These are phyloP conservation scores for Hafferia zeledoni DNA, from an alignment of 2,797 vertebrate genomes.

Conservation along the genomic window DNA sequence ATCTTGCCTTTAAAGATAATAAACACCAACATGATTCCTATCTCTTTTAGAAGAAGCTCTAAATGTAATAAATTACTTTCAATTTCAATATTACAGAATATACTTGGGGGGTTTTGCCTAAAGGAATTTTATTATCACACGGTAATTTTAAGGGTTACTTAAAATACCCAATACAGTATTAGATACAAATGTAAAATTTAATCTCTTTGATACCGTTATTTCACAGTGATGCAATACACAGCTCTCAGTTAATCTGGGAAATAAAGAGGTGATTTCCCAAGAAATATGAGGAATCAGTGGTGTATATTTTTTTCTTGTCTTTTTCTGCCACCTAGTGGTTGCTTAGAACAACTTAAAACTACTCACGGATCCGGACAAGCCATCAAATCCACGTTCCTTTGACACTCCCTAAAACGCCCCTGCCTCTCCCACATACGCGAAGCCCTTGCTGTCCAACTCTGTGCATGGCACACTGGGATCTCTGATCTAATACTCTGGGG, in stretches of 20 bases:
- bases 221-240: background rate
- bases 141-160: background rate
- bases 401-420: background rate
- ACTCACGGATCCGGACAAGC: too few relatives aligned
- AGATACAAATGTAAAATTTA: background rate
- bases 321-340: conserved; percentile 36
- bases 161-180: background rate
- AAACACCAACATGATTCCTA: background rate
- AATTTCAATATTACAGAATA: background rate
- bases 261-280: fast-evolving
- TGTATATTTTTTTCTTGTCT: background rate
- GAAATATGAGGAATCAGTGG: fast-evolving
- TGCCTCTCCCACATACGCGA: background rate
- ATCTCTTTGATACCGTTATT: background rate
- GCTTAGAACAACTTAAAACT: background rate
- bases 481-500: background rate
- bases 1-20: background rate
- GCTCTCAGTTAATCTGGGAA: background rate
- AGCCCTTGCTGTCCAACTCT: background rate
- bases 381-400: background rate
- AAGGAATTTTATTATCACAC: background rate
- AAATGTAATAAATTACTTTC: background rate
- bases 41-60: background rate
- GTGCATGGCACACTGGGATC: background rate
- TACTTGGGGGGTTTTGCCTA: background rate